These are phyloP conservation scores for Synanthedon myopaeformis DNA, from an alignment of 2,888 invertebrate genomes.

Conservation along the genomic window DNA sequence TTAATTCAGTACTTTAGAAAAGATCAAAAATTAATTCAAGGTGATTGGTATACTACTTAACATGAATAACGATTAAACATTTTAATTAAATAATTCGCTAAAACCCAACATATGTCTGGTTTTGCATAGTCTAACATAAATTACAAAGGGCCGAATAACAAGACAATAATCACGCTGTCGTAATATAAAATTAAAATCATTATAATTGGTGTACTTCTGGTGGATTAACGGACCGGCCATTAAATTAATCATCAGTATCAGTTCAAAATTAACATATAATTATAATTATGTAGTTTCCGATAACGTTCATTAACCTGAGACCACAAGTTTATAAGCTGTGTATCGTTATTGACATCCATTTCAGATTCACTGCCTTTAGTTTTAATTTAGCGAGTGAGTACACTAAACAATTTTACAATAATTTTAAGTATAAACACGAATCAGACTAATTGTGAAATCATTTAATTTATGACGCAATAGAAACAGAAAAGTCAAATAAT, in stretches of 20 bases:
- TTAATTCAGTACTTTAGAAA: background rate
- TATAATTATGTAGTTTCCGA: slow-evolving; percentile 39
- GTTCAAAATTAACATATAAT: slow-evolving; percentile 52
- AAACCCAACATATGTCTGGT: slow-evolving; percentile 47
- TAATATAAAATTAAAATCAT: slow-evolving; percentile 23
- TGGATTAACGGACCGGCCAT: slow-evolving; percentile 55
- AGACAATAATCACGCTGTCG: slow-evolving; percentile 28
- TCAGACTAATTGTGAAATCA: no score
- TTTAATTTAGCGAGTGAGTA: slow-evolving; percentile 4
- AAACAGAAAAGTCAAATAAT: no score
- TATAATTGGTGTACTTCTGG: slow-evolving; percentile 50
- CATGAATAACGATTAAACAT: background rate
- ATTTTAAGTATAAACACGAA: background rate
- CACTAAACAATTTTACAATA: no score
- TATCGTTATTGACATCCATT: slow-evolving; percentile 45
- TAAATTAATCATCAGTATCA: slow-evolving; percentile 34
- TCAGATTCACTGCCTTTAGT: slow-evolving; percentile 39
- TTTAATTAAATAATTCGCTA: slow-evolving; percentile 5
- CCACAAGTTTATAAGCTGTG: slow-evolving; percentile 58
- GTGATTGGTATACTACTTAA: slow-evolving; percentile 37
- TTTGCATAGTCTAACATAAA: slow-evolving; percentile 32
- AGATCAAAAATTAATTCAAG: slow-evolving; percentile 20
- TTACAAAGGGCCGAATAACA: slow-evolving; percentile 54
- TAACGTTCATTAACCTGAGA: slow-evolving; percentile 66
- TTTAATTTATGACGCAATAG: no score